phyloP scores from a whole-genome alignment of 2,797 vertebrate species.

The Melanotaenia boesemani region DNA sequence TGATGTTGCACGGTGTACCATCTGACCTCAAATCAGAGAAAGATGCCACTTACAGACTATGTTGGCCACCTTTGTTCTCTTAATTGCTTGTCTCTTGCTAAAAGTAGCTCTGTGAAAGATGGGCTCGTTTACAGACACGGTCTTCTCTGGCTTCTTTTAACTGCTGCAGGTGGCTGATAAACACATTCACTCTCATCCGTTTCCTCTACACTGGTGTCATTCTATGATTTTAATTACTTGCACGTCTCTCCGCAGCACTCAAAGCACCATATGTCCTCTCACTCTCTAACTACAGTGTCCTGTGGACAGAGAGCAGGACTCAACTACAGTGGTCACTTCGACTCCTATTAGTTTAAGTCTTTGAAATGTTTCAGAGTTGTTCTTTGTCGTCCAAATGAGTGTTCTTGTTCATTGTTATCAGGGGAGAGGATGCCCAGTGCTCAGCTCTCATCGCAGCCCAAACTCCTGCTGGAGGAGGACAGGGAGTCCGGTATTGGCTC shows the following conservation, averaged over 20 bases:
- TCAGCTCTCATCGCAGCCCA: conserved; percentile 72
- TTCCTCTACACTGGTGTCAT: conserved; percentile 29
- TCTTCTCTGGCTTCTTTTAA: conserved; percentile 40
- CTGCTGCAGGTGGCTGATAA: conserved; percentile 65
- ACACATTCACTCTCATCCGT: conserved; percentile 36
- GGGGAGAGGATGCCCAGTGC: conserved; percentile 67
- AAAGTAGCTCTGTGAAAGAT: conserved; percentile 9
- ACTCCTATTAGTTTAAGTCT: conserved; percentile 3
- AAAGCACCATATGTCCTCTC: conserved; percentile 68
- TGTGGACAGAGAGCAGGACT: conserved; percentile 37
- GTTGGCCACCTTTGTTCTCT: conserved; percentile 35
- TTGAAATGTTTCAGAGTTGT: conserved; percentile 15
- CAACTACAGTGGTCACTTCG: conserved; percentile 64
- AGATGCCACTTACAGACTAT: conserved; percentile 50
- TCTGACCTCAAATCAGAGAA: conserved; percentile 51
- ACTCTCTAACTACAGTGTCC: conserved; percentile 66
- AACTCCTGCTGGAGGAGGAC: conserved; percentile 76
- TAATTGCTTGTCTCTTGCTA: conserved; percentile 52
- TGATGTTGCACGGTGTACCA: neutral
- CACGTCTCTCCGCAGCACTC: conserved; percentile 39
- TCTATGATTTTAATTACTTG: conserved; percentile 56
- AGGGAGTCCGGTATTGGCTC: conserved; percentile 82
- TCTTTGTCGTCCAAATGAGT: neutral
- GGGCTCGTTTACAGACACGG: conserved; percentile 26
- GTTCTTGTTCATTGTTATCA: conserved; percentile 40